phyloP scores from a whole-genome alignment of 1,140 invertebrate genomes.

The Aphelinus certus region DNA sequence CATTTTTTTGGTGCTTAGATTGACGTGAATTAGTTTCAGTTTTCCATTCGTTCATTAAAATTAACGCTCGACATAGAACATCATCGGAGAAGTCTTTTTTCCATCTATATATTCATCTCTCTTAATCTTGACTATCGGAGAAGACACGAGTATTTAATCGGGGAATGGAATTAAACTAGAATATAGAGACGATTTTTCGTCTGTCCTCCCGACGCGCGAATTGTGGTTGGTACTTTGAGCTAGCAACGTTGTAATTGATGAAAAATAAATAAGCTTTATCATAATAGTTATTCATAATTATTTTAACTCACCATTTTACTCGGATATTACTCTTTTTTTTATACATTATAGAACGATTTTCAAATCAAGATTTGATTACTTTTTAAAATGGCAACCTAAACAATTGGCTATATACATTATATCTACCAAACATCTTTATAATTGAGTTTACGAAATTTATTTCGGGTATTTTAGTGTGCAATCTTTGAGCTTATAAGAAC shows the following conservation, averaged over 20 bases:
- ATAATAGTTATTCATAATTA: constrained; percentile 29
- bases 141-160: constrained; percentile 25
- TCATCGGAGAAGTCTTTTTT: constrained; percentile 30
- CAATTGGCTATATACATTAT: too few species aligned
- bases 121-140: constrained; percentile 32
- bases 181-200: constrained; percentile 8
- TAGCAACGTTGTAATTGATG: constrained; percentile 41
- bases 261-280: constrained; percentile 52
- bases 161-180: constrained; percentile 25
- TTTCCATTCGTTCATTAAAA: constrained; percentile 29
- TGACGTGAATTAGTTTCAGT: constrained; percentile 21
- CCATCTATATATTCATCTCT: constrained; percentile 18
- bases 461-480: too few species aligned
- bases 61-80: constrained; percentile 34
- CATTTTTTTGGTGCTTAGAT: constrained; percentile 27
- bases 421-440: too few species aligned
- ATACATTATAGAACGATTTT: constrained; percentile 28
- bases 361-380: constrained; percentile 30
- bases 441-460: too few species aligned
- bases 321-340: constrained; percentile 39
- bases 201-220: constrained; percentile 1
- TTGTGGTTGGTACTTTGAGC: constrained; percentile 33
- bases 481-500: too few species aligned
- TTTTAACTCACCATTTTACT: constrained; percentile 21
- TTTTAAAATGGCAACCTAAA: too few species aligned